Conservation (phyloP, 2,888 invertebrate species). For the Ethmia dodecea region DNA sequence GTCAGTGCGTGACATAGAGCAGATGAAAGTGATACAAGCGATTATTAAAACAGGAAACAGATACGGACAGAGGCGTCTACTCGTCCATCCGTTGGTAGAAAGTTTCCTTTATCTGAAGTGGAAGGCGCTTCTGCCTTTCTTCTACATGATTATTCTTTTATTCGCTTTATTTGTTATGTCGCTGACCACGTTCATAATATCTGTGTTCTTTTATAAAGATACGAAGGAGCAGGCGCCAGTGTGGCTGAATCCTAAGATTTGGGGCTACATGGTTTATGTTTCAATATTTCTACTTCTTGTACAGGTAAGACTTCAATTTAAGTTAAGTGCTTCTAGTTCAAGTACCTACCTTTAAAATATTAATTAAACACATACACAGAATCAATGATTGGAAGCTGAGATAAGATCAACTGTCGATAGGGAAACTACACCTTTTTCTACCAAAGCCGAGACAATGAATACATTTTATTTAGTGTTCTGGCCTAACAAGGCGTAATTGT, state of each 20-base stretch:
- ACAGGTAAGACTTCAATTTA: conserved; percentile 45
- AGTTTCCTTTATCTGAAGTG: conserved; percentile 77
- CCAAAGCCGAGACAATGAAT: neutral
- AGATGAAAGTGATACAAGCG: conserved; percentile 76
- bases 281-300: conserved; percentile 52
- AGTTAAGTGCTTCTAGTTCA: no score
- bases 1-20: conserved; percentile 58
- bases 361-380: no score
- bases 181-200: conserved; percentile 64
- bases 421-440: neutral
- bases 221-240: conserved; percentile 38
- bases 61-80: conserved; percentile 58
- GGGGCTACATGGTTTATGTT: conserved; percentile 55
- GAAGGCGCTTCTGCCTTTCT: conserved; percentile 72
- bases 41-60: conserved; percentile 72
- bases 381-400: no score
- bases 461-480: neutral
- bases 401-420: no score
- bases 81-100: conserved; percentile 77
- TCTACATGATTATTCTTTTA: conserved; percentile 67
- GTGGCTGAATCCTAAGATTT: conserved; percentile 43
- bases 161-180: conserved; percentile 69
- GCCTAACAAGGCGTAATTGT: no score
- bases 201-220: conserved; percentile 66
- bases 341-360: no score